These are phyloP conservation scores for Sardinella longiceps DNA, from an alignment of 2,797 vertebrate species.

Conservation along the genomic window DNA sequence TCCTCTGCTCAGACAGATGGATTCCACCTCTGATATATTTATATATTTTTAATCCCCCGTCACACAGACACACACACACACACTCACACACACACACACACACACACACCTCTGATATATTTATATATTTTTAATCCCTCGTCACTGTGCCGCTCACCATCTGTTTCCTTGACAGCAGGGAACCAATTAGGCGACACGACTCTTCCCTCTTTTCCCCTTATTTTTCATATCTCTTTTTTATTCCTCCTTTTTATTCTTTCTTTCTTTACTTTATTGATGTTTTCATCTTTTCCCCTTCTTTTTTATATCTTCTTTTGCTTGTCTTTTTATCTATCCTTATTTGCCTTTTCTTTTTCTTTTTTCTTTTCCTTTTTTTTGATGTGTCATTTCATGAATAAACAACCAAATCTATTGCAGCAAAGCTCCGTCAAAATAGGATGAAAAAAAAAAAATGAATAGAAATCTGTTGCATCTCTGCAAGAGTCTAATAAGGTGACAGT, in stretches of 20 bases:
- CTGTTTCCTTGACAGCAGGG: not conserved
- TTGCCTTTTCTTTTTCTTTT: constrained; percentile 38
- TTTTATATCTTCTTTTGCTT: constrained; percentile 47
- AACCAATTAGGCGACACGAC: not conserved
- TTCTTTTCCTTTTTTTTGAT: no score
- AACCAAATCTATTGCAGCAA: not conserved
- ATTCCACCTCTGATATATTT: constrained; percentile 18
- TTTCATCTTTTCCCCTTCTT: constrained; percentile 14
- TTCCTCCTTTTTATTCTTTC: not conserved
- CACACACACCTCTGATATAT: no score
- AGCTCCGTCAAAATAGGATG: not conserved
- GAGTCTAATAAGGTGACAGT: no score
- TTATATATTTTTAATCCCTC: not conserved
- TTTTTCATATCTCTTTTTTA: constrained; percentile 47
- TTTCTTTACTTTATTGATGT: no score
- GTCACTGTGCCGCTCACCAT: not conserved
- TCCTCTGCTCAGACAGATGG: constrained; percentile 44
- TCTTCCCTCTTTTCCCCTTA: not conserved
- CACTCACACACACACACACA: no score
- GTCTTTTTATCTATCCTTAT: no score
- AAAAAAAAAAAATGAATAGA: constrained; percentile 26
- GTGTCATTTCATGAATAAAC: not conserved
- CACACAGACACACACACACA: no score
- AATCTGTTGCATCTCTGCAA: no score
- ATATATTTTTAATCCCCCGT: not conserved